Conservation (phyloP, 2,797 vertebrate genomes). For the Hylomyscus alleni region DNA sequence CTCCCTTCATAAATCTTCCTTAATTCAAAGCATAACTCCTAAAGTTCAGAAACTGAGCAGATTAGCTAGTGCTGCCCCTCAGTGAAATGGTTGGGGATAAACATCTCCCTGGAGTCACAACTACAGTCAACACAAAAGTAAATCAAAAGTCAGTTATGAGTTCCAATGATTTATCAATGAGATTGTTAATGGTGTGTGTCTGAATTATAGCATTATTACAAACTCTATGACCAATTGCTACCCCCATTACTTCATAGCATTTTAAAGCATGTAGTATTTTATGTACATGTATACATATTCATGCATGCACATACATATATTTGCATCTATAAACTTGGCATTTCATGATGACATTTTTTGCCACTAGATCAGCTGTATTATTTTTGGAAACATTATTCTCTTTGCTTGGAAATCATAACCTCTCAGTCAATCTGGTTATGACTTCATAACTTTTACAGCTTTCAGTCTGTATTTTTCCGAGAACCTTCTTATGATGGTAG, state of each 20-base stretch:
- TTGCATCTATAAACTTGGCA: slow-evolving; percentile 79
- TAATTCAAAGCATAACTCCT: slow-evolving; percentile 82
- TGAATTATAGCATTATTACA: slow-evolving; percentile 78
- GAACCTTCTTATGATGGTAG: slow-evolving; percentile 82
- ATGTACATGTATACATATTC: slow-evolving; percentile 61
- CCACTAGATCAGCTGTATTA: slow-evolving; percentile 70
- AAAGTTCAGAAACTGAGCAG: slow-evolving; percentile 75
- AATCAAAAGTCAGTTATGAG: slow-evolving; percentile 77
- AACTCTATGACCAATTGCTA: slow-evolving; percentile 58
- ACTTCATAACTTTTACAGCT: slow-evolving; percentile 86
- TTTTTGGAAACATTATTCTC: slow-evolving; percentile 82
- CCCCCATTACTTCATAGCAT: slow-evolving; percentile 73
- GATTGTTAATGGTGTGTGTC: slow-evolving; percentile 76
- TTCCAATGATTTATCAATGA: slow-evolving; percentile 80
- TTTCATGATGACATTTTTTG: slow-evolving; percentile 77
- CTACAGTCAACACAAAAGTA: slow-evolving; percentile 70
- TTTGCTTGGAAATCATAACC: slow-evolving; percentile 86
- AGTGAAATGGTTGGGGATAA: slow-evolving; percentile 61
- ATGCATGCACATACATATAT: slow-evolving; percentile 62
- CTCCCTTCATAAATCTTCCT: slow-evolving; percentile 78
- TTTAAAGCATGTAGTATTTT: slow-evolving; percentile 58
- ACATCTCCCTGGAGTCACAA: slow-evolving; percentile 75
- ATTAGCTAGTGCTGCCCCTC: slow-evolving; percentile 80
- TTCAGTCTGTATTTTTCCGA: slow-evolving; percentile 78
- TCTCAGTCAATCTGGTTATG: slow-evolving; percentile 86